Conservation (phyloP, 2,888 invertebrate species). For the Epiblema foenella region DNA sequence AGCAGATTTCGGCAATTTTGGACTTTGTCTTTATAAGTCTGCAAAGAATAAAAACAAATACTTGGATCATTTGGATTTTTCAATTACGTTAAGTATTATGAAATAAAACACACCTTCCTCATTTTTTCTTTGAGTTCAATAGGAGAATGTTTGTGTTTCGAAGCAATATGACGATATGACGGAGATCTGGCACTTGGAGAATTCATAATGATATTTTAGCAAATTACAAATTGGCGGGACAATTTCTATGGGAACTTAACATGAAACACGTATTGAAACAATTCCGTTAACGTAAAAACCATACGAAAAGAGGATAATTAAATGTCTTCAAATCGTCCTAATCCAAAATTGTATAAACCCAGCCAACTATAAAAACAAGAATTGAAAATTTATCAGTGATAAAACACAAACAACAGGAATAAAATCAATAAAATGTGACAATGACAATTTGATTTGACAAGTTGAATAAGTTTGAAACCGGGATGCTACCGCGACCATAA, state of each 20-base stretch:
- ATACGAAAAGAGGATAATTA: not conserved
- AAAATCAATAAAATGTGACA: no score
- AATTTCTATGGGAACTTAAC: not conserved
- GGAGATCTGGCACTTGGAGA: slow-evolving; percentile 61
- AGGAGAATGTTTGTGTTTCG: slow-evolving; percentile 67
- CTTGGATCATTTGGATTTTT: not conserved
- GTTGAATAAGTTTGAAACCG: no score
- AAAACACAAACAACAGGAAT: no score
- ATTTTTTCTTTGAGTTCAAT: slow-evolving; percentile 76
- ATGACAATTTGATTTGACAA: no score
- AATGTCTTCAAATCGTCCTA: not conserved
- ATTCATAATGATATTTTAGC: slow-evolving; percentile 56
- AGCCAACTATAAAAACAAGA: not conserved
- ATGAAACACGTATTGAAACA: not conserved
- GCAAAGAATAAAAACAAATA: slow-evolving; percentile 46
- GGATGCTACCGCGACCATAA: no score
- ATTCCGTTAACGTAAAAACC: not conserved
- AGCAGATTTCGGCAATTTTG: slow-evolving; percentile 71
- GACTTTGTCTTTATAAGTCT: slow-evolving; percentile 75
- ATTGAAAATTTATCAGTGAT: no score
- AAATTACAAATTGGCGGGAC: slow-evolving; percentile 34
- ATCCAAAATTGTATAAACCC: not conserved
- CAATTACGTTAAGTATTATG: not conserved
- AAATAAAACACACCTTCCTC: slow-evolving; percentile 64
- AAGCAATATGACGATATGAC: slow-evolving; percentile 67